Conservation (phyloP, 2,888 invertebrate genomes). For the Alviniconcha strummeri region DNA sequence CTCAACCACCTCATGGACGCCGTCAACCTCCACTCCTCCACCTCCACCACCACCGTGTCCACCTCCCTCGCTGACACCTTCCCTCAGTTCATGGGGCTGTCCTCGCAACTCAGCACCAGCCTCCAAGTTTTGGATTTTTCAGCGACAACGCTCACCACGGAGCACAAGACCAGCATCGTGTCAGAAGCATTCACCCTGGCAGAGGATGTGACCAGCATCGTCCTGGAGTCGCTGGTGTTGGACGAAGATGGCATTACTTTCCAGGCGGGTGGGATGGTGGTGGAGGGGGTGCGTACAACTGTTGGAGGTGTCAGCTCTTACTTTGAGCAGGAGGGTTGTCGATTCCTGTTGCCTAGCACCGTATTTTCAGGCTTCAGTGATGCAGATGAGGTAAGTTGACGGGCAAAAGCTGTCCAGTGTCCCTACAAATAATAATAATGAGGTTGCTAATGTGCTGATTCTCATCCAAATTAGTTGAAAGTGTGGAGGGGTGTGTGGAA, state of each 20-base stretch:
- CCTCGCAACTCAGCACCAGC: slow-evolving; percentile 30
- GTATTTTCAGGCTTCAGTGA: slow-evolving; percentile 33
- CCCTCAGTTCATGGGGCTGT: slow-evolving; percentile 17
- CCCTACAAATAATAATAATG: too few relatives aligned
- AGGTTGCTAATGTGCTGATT: too few relatives aligned
- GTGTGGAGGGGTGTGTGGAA: too few relatives aligned
- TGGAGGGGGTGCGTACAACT: slow-evolving; percentile 38
- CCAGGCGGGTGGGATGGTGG: slow-evolving; percentile 39
- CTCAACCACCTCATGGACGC: slow-evolving; percentile 49
- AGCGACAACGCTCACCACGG: slow-evolving; percentile 33
- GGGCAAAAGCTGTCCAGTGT: not conserved
- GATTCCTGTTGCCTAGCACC: slow-evolving; percentile 33
- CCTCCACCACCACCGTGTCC: slow-evolving; percentile 32
- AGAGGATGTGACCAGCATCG: slow-evolving; percentile 46
- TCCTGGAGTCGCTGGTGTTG: slow-evolving; percentile 48
- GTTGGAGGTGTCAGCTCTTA: slow-evolving; percentile 34
- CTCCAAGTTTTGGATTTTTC: slow-evolving; percentile 28
- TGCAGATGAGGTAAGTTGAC: slow-evolving; percentile 45
- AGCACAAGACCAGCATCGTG: slow-evolving; percentile 44
- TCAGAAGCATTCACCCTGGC: slow-evolving; percentile 42
- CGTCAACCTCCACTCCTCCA: slow-evolving; percentile 42
- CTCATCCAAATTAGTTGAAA: too few relatives aligned
- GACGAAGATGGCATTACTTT: slow-evolving; percentile 44
- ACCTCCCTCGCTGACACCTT: slow-evolving; percentile 24
- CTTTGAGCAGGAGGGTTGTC: slow-evolving; percentile 32